Conservation (phyloP, 2,113 vertebrate species). For the Hiodon tergisus region DNA sequence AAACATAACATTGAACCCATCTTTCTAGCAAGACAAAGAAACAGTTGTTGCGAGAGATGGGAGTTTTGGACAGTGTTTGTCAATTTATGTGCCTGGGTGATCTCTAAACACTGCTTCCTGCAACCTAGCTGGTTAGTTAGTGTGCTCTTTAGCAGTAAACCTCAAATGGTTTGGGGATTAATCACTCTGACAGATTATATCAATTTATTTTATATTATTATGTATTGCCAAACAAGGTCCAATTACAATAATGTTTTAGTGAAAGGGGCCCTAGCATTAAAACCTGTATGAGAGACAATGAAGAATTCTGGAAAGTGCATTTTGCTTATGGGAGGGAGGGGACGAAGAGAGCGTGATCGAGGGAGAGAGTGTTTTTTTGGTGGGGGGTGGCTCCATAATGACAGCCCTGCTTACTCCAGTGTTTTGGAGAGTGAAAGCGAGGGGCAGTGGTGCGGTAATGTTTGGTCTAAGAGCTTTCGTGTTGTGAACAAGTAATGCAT, state of each 20-base stretch:
- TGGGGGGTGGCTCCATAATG: neutral
- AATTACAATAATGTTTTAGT: neutral
- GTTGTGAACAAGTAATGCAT: no score
- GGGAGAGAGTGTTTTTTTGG: neutral
- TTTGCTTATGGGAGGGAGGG: neutral
- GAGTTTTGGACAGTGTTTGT: conserved; percentile 5
- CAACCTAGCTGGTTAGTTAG: neutral
- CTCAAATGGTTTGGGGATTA: neutral
- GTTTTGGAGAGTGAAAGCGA: neutral
- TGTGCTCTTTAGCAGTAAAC: conserved; percentile 4
- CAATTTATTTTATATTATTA: neutral
- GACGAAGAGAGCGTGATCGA: neutral
- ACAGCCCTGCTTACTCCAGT: conserved; percentile 12
- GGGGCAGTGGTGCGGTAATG: neutral
- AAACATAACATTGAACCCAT: conserved; percentile 3
- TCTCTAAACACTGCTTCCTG: neutral
- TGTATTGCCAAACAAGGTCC: no score
- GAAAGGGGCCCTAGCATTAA: neutral
- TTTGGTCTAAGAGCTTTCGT: no score
- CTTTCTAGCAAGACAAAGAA: conserved; percentile 12
- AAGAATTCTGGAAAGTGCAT: neutral
- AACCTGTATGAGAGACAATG: neutral
- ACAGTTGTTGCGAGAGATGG: conserved; percentile 14
- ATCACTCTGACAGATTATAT: neutral
- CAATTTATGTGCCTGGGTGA: conserved; percentile 14